Evolutionary conservation across 2,797 vertebrate species (phyloP).

Genomic region (Poeciliopsis gracilis): DNA sequence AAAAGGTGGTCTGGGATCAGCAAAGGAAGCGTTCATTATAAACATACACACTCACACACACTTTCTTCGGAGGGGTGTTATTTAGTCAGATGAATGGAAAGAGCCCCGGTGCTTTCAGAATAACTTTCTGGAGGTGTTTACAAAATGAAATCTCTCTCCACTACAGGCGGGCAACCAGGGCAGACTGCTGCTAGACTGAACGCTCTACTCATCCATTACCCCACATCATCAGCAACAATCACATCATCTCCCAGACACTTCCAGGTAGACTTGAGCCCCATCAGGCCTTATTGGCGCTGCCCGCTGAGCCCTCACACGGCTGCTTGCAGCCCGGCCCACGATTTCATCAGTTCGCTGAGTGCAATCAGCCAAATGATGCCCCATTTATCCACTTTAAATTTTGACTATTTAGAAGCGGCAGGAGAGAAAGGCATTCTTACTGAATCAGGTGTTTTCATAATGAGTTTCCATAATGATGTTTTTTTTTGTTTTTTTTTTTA

Average conservation of each 20-base stretch:
- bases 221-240: conserved; percentile 72
- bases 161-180: conserved; percentile 43
- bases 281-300: conserved; percentile 59
- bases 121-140: conserved; percentile 57
- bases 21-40: conserved; percentile 55
- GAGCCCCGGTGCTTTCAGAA: conserved; percentile 23
- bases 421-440: conserved; percentile 68
- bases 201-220: conserved; percentile 68
- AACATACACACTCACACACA: conserved; percentile 43
- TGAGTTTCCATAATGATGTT: conserved; percentile 46
- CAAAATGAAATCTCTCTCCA: conserved; percentile 40
- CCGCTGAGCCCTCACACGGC: conserved; percentile 55
- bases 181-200: conserved; percentile 53
- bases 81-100: conserved; percentile 50
- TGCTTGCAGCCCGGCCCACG: conserved; percentile 59
- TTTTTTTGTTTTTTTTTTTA: conserved; percentile 5
- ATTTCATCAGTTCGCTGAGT: conserved; percentile 81
- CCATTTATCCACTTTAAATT: conserved; percentile 69
- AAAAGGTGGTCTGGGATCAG: conserved; percentile 65
- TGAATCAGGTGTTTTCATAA: conserved; percentile 66
- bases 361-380: conserved; percentile 77
- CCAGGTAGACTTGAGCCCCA: conserved; percentile 54
- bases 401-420: conserved; percentile 59
- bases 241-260: conserved; percentile 71
- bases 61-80: conserved; percentile 33